phyloP scores from a whole-genome alignment of 2,888 invertebrate species.

The Tribolium freemani region DNA sequence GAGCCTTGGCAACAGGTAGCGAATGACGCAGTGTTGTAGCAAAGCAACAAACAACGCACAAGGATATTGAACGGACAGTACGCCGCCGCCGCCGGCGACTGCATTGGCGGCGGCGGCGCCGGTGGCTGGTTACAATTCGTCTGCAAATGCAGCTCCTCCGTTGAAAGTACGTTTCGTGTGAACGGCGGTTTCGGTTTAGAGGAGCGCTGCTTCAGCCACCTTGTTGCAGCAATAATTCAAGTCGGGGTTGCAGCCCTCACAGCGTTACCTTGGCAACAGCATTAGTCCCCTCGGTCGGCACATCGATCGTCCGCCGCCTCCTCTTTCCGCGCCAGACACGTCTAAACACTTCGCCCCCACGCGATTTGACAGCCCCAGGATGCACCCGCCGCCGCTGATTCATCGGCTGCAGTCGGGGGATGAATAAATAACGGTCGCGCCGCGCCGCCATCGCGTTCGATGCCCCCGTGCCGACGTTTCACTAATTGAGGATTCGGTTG shows the following conservation, averaged over 20 bases:
- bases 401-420: conserved; percentile 53
- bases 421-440: conserved; percentile 43
- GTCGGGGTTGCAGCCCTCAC: conserved; percentile 71
- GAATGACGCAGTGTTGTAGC: conserved; percentile 43
- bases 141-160: conserved; percentile 4
- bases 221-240: conserved; percentile 68
- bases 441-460: conserved; percentile 37
- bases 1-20: conserved; percentile 58
- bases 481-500: conserved; percentile 58
- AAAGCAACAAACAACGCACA: conserved; percentile 26
- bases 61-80: conserved; percentile 27
- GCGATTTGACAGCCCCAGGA: conserved; percentile 64
- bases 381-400: conserved; percentile 59
- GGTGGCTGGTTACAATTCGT: conserved; percentile 8
- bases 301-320: conserved; percentile 66
- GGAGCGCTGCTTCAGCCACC: conserved; percentile 55
- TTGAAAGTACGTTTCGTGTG: conserved; percentile 4
- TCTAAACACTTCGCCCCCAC: conserved; percentile 66
- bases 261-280: conserved; percentile 69
- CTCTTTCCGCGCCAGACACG: conserved; percentile 48
- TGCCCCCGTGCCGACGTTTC: conserved; percentile 21
- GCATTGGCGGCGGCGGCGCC: conserved; percentile 31
- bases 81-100: conserved; percentile 27
- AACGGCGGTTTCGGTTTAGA: conserved; percentile 13
- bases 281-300: conserved; percentile 64